Evolutionary conservation across 1,140 invertebrate genomes (phyloP).

Genomic region (Drosophila repletoides): DNA sequence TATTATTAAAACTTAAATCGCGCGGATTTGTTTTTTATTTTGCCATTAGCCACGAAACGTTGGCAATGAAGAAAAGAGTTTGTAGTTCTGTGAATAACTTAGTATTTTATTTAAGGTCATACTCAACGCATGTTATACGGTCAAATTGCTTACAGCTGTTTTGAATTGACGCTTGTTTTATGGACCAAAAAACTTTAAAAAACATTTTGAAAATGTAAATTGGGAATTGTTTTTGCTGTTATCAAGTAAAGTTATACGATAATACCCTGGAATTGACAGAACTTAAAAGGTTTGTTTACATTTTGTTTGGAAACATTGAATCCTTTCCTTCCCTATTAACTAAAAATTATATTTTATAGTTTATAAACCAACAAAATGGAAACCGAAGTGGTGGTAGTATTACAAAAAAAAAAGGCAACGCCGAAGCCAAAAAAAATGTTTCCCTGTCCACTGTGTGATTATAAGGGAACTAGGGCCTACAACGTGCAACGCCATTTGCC

Average conservation of each 20-base stretch:
- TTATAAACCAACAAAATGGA: not conserved
- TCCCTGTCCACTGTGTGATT: slow-evolving; percentile 7
- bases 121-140: no score
- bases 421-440: not conserved
- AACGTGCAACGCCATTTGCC: slow-evolving; percentile 7
- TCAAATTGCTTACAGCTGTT: not conserved
- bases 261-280: no score
- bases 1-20: no score
- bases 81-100: no score
- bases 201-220: no score
- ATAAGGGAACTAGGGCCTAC: slow-evolving; percentile 3
- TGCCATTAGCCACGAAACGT: not conserved
- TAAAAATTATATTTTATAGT: not conserved
- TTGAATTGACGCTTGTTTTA: not conserved
- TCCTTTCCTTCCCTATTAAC: not conserved
- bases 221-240: no score
- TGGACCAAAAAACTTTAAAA: no score
- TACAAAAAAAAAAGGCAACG: not conserved
- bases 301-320: no score
- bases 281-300: not conserved
- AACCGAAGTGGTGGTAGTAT: not conserved
- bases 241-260: no score
- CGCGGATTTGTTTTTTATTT: no score
- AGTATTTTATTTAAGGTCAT: no score
- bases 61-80: not conserved